Conservation (phyloP, 2,888 invertebrate species). For the Slavum lentiscoides region DNA sequence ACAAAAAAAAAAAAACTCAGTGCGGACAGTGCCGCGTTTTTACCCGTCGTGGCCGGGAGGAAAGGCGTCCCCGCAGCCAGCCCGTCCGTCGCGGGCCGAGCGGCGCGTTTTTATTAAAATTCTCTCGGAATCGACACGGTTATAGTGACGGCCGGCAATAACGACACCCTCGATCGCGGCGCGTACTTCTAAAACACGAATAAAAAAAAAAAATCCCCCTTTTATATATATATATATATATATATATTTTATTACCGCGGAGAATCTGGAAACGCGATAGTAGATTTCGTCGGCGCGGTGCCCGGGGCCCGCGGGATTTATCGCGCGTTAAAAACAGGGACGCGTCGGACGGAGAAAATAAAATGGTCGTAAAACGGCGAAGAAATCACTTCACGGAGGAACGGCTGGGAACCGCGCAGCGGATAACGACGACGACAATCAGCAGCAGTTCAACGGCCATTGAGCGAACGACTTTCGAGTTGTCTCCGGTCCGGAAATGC, state of each 20-base stretch:
- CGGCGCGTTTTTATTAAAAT: slow-evolving; percentile 45
- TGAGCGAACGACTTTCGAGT: neutral
- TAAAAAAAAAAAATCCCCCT: slow-evolving; percentile 27
- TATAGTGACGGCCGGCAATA: neutral
- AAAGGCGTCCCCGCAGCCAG: too few relatives aligned
- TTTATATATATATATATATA: too few relatives aligned
- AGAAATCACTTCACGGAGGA: neutral
- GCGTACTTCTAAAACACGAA: slow-evolving; percentile 17
- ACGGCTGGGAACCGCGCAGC: neutral
- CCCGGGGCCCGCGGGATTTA: neutral
- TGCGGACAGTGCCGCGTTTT: neutral
- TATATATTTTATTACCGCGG: too few relatives aligned
- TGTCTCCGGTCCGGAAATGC: neutral
- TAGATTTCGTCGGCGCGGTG: neutral
- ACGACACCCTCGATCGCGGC: slow-evolving; percentile 23
- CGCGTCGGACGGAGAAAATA: neutral
- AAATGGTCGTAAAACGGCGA: slow-evolving; percentile 19
- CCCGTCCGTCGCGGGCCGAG: neutral
- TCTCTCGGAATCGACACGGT: slow-evolving; percentile 21
- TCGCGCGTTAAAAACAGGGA: neutral
- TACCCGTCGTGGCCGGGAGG: neutral
- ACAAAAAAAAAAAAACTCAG: too few relatives aligned
- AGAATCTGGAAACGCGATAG: neutral
- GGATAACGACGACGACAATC: neutral
- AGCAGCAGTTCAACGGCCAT: neutral